Percentiles rank a stretch among this genome's conserved stretches.
Evolutionary conservation across 2,797 vertebrate species (phyloP).

Genomic region (Esox lucius): DNA sequence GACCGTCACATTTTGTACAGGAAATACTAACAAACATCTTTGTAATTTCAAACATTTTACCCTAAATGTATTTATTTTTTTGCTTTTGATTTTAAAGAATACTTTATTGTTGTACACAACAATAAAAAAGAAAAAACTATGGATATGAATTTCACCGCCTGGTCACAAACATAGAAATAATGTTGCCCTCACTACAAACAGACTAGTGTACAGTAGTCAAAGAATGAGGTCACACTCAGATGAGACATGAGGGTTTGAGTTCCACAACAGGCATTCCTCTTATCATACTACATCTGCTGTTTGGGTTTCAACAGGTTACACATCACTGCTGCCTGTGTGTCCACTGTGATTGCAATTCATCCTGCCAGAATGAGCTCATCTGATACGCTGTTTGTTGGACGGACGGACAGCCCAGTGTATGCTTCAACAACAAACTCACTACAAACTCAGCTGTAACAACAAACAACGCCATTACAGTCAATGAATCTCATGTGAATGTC

Average conservation of each 20-base stretch:
- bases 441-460: neutral
- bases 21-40: neutral
- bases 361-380: slow-evolving; percentile 73
- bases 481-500: neutral
- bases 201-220: slow-evolving; percentile 50
- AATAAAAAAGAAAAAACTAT: too few relatives aligned
- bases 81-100: too few relatives aligned
- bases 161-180: neutral
- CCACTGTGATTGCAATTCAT: slow-evolving; percentile 76
- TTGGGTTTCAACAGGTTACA: slow-evolving; percentile 80
- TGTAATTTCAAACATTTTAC: too few relatives aligned
- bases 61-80: too few relatives aligned
- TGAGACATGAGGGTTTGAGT: slow-evolving; percentile 73
- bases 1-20: neutral
- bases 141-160: neutral
- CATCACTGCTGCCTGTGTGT: slow-evolving; percentile 71
- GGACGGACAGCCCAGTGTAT: slow-evolving; percentile 22
- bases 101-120: too few relatives aligned
- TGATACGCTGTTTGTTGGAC: slow-evolving; percentile 26
- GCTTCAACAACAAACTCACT: slow-evolving; percentile 21
- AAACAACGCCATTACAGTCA: neutral
- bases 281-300: slow-evolving; percentile 77
- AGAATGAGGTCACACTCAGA: slow-evolving; percentile 71
- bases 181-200: neutral
- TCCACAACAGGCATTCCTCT: slow-evolving; percentile 51